phyloP scores from a whole-genome alignment of 2,797 vertebrate species.

The Phalanger gymnotis region DNA sequence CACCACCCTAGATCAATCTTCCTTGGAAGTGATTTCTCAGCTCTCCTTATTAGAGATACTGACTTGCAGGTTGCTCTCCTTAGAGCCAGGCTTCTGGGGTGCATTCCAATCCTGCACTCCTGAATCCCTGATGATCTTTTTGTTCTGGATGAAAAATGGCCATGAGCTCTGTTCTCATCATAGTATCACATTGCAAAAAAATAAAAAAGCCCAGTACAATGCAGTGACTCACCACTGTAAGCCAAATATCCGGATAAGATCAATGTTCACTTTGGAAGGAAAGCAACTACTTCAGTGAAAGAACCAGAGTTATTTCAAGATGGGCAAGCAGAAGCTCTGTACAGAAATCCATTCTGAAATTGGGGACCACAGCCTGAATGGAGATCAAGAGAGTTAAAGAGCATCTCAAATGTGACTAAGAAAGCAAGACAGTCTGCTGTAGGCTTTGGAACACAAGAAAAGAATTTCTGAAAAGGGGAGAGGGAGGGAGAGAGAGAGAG shows the following conservation, averaged over 20 bases:
- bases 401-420: neutral
- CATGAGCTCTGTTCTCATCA: constrained; percentile 21
- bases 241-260: constrained; percentile 64
- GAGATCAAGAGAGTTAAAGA: constrained; percentile 48
- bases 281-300: constrained; percentile 61
- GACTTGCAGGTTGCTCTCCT: neutral
- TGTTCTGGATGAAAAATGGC: constrained; percentile 26
- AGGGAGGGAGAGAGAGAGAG: neutral
- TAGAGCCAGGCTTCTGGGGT: neutral
- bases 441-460: neutral
- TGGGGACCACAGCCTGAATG: constrained; percentile 1
- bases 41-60: neutral
- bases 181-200: constrained; percentile 35
- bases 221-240: constrained; percentile 65
- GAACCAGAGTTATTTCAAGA: constrained; percentile 42
- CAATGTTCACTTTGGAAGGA: constrained; percentile 66
- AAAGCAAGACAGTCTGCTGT: neutral
- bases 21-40: neutral
- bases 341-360: constrained; percentile 47
- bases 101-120: neutral
- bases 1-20: neutral
- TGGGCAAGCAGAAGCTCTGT: constrained; percentile 8
- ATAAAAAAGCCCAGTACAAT: neutral
- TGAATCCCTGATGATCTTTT: neutral
- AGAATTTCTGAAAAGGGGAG: neutral